Conservation (phyloP, 2,113 vertebrate species). For the Strigops habroptila region DNA sequence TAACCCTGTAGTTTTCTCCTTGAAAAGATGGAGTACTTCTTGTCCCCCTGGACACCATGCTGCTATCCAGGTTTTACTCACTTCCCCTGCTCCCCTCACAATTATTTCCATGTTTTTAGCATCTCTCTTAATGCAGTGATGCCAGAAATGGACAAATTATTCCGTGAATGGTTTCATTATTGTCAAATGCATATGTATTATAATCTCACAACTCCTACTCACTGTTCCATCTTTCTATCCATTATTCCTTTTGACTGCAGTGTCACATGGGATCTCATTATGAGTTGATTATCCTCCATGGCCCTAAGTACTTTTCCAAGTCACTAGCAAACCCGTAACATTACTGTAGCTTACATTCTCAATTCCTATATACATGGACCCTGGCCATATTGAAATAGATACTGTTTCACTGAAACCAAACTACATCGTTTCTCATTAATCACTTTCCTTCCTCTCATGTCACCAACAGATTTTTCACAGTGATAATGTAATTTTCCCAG, state of each 20-base stretch:
- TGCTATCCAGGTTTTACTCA: neutral
- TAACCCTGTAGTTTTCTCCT: neutral
- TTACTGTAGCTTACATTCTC: neutral
- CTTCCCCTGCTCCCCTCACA: neutral
- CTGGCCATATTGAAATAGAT: neutral
- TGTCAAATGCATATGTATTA: neutral
- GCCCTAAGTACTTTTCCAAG: neutral
- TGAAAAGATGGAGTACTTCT: neutral
- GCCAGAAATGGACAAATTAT: neutral
- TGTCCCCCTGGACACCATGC: neutral
- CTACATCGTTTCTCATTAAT: neutral
- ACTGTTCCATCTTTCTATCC: neutral
- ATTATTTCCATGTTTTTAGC: neutral
- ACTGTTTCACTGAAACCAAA: neutral
- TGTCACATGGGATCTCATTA: constrained; percentile 47
- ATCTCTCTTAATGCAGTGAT: neutral
- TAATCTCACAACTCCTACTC: neutral
- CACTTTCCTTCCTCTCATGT: neutral
- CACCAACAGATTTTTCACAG: neutral
- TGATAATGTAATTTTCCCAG: neutral
- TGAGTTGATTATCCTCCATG: neutral
- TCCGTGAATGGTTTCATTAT: neutral
- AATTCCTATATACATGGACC: neutral
- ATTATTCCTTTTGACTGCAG: constrained; percentile 5
- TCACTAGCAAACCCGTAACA: neutral